Base-by-base conservation (phyloP, 2,888 invertebrate genomes). In the Phengaris arion region DNA sequence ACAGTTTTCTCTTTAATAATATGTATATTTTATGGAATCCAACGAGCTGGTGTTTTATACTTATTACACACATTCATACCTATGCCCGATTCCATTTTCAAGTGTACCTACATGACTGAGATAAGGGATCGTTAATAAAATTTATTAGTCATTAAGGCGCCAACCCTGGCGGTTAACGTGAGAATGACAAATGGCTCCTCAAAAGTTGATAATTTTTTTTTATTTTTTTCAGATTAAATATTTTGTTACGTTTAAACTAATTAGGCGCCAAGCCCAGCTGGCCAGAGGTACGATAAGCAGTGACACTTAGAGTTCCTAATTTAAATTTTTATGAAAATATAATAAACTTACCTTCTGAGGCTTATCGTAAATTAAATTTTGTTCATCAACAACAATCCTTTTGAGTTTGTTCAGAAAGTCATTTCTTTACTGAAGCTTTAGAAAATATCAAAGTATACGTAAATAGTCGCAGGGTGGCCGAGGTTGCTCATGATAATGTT, bases 151-250 rank as follows among this genome's bases (percentile, higher is more conserved):
- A 72, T 72, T 54, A 72, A 54, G 54, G 51, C 52, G 72, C 51
- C 51, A 72, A 52, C 72, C 72, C 72, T 52, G 54, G 72, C 72
- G 52, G 72, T 54, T 72, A 72, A 72, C 51, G 54, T 54, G 72
- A 72, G 72, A 72, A 72, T 72, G 72, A 72, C 54, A 72, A 72
- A 72, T 54, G 54, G 54, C 72, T 52, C 72, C 54, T 72, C 72
- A 52, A 54, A 52, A 52, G 5, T 72, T 52, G 12, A 22, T 70
- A 22, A 9, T 51, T 70, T 70, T 72, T 72, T 54, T 35, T 54
- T 35, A 54, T 72, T 72, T 72, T 72, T 72, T 72, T 72, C 72
- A 72, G 13, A 52, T 72, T 54, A 22, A 72, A 72, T 52, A 72
- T 72, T 72, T 72, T 72, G 72, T 72, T 72, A 72, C 13, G 22